phyloP scores from a whole-genome alignment of 2,113 vertebrate species.

The Melanocharis versteri region DNA sequence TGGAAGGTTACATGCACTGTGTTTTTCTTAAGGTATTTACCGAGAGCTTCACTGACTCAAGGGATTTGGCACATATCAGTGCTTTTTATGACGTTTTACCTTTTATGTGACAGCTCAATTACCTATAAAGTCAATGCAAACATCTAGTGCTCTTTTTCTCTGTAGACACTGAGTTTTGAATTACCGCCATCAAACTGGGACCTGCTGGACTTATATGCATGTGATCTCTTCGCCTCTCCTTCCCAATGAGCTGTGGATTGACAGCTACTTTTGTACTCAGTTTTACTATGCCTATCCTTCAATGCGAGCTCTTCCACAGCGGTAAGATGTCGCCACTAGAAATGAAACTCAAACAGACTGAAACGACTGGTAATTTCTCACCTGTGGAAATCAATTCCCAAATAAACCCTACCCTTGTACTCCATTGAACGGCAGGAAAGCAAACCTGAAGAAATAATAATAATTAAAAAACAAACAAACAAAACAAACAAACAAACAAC shows the following conservation, averaged over 20 bases:
- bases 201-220: not conserved
- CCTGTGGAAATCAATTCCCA: not conserved
- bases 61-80: not conserved
- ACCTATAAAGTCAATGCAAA: not conserved
- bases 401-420: not conserved
- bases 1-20: not conserved
- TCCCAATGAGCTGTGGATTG: not conserved
- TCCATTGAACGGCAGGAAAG: not conserved
- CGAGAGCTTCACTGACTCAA: not conserved
- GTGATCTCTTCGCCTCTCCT: not conserved
- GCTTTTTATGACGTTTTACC: not conserved
- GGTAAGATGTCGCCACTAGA: not conserved
- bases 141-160: not conserved
- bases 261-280: not conserved
- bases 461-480: not conserved
- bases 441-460: not conserved
- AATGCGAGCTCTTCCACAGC: not conserved
- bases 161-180: not conserved
- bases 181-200: not conserved
- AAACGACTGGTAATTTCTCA: not conserved
- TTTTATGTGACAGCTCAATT: not conserved
- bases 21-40: not conserved
- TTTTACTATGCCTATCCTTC: not conserved
- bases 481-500: too few relatives aligned
- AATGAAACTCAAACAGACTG: not conserved